phyloP scores from a whole-genome alignment of 2,888 invertebrate species.

The Polydrusus pterygomalis region DNA sequence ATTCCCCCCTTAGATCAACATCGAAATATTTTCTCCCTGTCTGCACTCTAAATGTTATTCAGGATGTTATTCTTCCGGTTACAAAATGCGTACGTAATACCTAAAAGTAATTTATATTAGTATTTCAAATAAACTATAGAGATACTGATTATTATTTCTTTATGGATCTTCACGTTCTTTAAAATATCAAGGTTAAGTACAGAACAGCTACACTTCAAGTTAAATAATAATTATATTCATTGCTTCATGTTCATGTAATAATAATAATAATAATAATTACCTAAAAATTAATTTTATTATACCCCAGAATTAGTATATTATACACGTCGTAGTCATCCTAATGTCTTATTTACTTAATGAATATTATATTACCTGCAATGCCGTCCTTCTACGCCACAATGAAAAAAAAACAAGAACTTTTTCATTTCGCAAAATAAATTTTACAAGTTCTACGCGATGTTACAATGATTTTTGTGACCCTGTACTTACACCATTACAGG shows the following conservation, averaged over 20 bases:
- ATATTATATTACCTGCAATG: conserved; percentile 22
- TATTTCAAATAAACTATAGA: not conserved
- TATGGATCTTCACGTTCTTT: not conserved
- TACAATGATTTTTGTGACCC: conserved; percentile 14
- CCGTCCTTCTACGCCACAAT: not conserved
- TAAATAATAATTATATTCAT: conserved; percentile 3
- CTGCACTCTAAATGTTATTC: not conserved
- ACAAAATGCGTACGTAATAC: not conserved
- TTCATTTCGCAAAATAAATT: conserved; percentile 13
- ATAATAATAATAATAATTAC: not conserved
- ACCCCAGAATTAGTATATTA: not conserved
- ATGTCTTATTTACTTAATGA: not conserved
- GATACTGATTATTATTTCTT: not conserved
- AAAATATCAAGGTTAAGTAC: conserved; percentile 6
- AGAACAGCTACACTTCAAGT: not conserved
- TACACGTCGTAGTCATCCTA: not conserved
- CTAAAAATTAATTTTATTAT: conserved; percentile 9
- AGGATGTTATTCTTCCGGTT: conserved; percentile 7
- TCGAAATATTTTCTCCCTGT: too few species aligned
- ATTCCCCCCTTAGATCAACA: too few species aligned
- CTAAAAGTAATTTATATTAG: not conserved
- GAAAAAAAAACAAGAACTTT: not conserved
- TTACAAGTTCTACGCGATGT: conserved; percentile 17
- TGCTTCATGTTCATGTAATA: not conserved
- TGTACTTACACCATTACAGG: conserved; percentile 14